phyloP scores from a whole-genome alignment of 2,888 invertebrate species.

The Phyto melanocephala region DNA sequence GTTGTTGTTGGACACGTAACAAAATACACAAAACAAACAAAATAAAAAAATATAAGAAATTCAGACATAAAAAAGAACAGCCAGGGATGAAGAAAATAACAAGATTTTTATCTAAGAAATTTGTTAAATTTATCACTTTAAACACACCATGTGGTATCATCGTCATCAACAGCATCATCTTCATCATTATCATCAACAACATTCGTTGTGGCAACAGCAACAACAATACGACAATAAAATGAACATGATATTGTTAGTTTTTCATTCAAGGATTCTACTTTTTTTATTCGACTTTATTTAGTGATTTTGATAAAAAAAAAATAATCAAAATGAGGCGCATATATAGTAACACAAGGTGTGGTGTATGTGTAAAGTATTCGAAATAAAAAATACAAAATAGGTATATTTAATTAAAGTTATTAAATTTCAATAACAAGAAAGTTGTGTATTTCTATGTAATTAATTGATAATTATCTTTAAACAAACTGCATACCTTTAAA shows the following conservation, averaged over 20 bases:
- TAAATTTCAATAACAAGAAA: too few species aligned
- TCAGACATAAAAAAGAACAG: constrained; percentile 37
- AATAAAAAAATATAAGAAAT: constrained; percentile 40
- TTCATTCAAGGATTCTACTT: constrained; percentile 42
- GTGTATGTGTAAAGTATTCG: neutral
- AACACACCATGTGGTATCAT: constrained; percentile 69
- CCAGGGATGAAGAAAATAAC: constrained; percentile 36
- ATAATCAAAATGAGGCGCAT: neutral
- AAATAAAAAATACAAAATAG: too few species aligned
- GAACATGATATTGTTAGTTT: constrained; percentile 41
- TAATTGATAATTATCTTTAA: too few species aligned
- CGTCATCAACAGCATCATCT: constrained; percentile 31
- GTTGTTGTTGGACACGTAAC: constrained; percentile 7
- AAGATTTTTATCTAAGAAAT: constrained; percentile 70
- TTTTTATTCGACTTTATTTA: neutral
- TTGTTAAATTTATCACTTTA: constrained; percentile 70
- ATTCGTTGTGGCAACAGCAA: neutral
- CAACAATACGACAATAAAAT: constrained; percentile 17
- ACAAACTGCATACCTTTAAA: too few species aligned
- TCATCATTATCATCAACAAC: constrained; percentile 1
- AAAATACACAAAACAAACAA: constrained; percentile 28
- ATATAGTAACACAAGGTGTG: neutral
- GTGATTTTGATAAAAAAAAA: neutral
- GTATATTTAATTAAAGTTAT: neutral
- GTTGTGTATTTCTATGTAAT: too few species aligned